A percentile compares a stretch with the other conserved stretches of the same genome.
These are phyloP conservation scores for Plumapathes pennacea DNA, from an alignment of 92 coral and sea anemone genomes.

Conservation along the genomic window DNA sequence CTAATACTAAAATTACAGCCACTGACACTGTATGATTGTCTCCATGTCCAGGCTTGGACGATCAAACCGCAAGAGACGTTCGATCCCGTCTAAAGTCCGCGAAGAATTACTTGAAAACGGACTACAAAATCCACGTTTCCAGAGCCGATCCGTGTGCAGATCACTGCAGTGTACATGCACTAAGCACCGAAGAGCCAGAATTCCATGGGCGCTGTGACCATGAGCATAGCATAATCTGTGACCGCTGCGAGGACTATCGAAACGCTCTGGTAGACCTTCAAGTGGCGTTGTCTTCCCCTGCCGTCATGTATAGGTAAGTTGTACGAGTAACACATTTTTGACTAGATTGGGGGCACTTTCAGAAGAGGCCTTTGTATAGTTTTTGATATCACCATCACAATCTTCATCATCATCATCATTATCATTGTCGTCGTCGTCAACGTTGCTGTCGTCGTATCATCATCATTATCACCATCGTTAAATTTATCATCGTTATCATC, in stretches of 20 bases:
- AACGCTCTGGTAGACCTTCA: constrained; percentile 7
- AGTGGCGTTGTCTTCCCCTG: neutral
- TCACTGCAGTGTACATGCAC: constrained; percentile 12
- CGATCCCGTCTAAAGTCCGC: constrained; percentile 11
- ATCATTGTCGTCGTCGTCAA: no score
- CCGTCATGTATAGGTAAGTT: neutral
- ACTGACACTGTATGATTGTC: no score
- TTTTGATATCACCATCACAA: no score
- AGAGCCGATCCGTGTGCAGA: constrained; percentile 15
- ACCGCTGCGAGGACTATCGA: constrained; percentile 11
- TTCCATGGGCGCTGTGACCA: constrained; percentile 11
- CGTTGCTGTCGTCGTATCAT: no score
- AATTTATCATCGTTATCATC: no score
- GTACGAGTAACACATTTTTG: no score
- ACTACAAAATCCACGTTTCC: constrained; percentile 26
- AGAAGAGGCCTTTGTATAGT: no score
- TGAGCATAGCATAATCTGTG: constrained; percentile 21
- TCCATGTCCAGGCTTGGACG: constrained; percentile 6
- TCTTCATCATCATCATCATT: no score
- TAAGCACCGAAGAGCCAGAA: constrained; percentile 5
- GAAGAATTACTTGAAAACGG: constrained; percentile 22
- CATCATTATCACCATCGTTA: no score
- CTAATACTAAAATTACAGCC: no score
- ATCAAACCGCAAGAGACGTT: neutral
- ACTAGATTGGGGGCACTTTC: no score